A percentile compares a stretch with the other conserved stretches of the same genome.
Evolutionary conservation across 2,888 invertebrate species (phyloP).

Genomic region (Cephalotes varians): DNA sequence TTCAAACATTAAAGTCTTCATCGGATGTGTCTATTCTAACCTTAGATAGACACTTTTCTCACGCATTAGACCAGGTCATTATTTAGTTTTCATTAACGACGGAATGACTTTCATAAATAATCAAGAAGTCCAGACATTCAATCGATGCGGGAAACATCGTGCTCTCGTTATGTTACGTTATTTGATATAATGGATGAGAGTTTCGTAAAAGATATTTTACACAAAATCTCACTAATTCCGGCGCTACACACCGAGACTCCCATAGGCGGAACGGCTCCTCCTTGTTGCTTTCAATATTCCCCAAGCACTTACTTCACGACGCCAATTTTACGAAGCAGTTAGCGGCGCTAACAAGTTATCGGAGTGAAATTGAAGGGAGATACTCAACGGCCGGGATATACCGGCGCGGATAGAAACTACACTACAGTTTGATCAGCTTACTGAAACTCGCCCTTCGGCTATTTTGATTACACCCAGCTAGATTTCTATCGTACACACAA

Average conservation of each 20-base stretch:
- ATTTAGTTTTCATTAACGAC: conserved; percentile 63
- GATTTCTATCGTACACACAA: conserved; percentile 39
- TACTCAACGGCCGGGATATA: conserved; percentile 59
- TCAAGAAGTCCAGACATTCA: conserved; percentile 47
- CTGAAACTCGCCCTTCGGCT: conserved; percentile 71
- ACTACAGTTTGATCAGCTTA: conserved; percentile 75
- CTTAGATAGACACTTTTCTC: conserved; percentile 13
- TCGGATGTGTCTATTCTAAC: not conserved
- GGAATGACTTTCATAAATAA: conserved; percentile 57
- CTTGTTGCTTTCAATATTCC: conserved; percentile 53
- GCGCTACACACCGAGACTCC: not conserved
- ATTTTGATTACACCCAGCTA: conserved; percentile 64
- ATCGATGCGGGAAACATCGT: conserved; percentile 44
- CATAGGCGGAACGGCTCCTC: conserved; percentile 18
- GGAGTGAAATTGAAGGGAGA: conserved; percentile 74
- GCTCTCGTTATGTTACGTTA: conserved; percentile 8
- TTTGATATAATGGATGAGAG: conserved; percentile 10
- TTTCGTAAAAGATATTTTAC: conserved; percentile 3
- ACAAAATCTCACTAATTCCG: conserved; percentile 9
- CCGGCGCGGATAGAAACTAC: conserved; percentile 66
- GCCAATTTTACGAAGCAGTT: conserved; percentile 74
- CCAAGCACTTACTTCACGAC: conserved; percentile 67
- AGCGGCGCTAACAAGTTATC: conserved; percentile 74
- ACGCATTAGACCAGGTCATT: conserved; percentile 28
- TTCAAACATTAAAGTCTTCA: conserved; percentile 19